Percentiles rank a stretch among this genome's conserved stretches.
phyloP scores from a whole-genome alignment of 2,797 vertebrate species.

The Loris lydekkerianus region DNA sequence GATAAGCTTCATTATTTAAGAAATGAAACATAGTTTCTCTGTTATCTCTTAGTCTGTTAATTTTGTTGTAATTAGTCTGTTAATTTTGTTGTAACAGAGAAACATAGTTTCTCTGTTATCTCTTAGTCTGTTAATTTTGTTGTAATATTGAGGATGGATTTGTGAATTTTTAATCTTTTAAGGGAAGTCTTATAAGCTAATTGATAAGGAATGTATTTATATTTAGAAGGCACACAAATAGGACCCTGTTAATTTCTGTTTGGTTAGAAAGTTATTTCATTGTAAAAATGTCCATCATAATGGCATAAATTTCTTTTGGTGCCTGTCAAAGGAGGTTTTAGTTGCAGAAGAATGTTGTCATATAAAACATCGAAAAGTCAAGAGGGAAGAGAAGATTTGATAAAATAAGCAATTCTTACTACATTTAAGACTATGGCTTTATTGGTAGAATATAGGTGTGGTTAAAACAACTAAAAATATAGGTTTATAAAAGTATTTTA shows the following conservation, averaged over 20 bases:
- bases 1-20: constrained; percentile 46
- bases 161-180: constrained; percentile 52
- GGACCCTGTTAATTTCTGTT: constrained; percentile 61
- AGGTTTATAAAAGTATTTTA: constrained; percentile 35
- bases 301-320: constrained; percentile 42
- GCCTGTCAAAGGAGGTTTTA: constrained; percentile 40
- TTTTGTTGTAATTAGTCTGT: constrained; percentile 3
- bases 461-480: not conserved
- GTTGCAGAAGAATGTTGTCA: constrained; percentile 40
- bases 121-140: constrained; percentile 49
- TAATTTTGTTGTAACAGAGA: constrained; percentile 24
- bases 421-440: constrained; percentile 22
- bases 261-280: constrained; percentile 16
- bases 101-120: constrained; percentile 44
- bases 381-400: constrained; percentile 21
- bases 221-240: constrained; percentile 54
- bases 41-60: not conserved
- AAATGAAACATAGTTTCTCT: constrained; percentile 58
- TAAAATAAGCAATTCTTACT: not conserved
- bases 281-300: constrained; percentile 43
- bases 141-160: constrained; percentile 25
- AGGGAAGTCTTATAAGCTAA: not conserved
- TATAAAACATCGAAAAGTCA: constrained; percentile 29
- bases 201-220: constrained; percentile 51
- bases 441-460: not conserved